Conservation (phyloP, 2,113 vertebrate species). For the Lynx canadensis region DNA sequence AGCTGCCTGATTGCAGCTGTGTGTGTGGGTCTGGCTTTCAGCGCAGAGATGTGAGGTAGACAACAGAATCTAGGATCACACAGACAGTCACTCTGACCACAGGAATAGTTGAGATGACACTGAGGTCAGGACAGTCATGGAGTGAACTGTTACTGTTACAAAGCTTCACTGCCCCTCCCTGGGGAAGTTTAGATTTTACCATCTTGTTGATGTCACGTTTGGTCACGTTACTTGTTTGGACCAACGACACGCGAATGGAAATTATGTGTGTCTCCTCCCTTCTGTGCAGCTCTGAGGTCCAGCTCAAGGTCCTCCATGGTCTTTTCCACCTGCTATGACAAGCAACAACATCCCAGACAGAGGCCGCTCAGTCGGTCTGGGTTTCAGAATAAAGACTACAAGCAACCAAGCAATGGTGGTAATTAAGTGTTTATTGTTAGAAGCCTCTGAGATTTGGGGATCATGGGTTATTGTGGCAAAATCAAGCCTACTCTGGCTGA, state of each 20-base stretch:
- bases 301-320: neutral
- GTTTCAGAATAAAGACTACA: neutral
- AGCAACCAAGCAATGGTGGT: neutral
- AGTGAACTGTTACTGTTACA: neutral
- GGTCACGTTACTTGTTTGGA: neutral
- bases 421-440: neutral
- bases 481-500: neutral
- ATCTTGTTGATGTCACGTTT: neutral
- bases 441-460: neutral
- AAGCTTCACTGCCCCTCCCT: neutral
- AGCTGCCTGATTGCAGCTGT: neutral
- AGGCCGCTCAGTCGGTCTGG: neutral
- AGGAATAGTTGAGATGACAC: neutral
- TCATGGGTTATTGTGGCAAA: neutral
- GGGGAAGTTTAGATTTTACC: neutral
- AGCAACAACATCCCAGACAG: neutral
- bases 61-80: rapidly evolving
- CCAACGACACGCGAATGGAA: neutral
- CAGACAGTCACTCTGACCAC: neutral
- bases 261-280: neutral
- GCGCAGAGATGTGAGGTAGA: neutral
- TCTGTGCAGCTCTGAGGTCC: neutral
- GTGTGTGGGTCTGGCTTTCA: neutral
- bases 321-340: neutral
- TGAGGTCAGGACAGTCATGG: neutral